phyloP scores from a whole-genome alignment of 2,888 invertebrate genomes.

The Pammene aurita region DNA sequence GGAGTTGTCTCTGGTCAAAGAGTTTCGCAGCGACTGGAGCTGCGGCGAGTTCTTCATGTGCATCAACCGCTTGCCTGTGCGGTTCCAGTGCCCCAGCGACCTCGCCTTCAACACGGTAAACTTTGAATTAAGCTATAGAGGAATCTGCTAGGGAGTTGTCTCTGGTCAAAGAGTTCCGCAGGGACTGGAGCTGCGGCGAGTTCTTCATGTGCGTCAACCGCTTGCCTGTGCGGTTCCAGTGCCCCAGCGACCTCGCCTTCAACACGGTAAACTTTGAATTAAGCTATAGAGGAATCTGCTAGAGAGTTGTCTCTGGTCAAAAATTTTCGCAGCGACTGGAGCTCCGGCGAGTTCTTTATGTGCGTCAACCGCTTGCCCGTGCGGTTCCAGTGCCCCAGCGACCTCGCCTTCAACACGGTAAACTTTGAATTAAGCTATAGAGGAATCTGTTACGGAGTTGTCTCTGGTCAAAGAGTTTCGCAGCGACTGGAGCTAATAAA shows the following conservation, averaged over 20 bases:
- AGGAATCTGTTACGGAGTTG: no score
- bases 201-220: slow-evolving; percentile 86
- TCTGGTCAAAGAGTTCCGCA: no score
- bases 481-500: no score
- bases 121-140: neutral
- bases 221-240: slow-evolving; percentile 84
- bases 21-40: slow-evolving; percentile 80
- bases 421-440: slow-evolving; percentile 31
- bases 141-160: no score
- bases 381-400: slow-evolving; percentile 85
- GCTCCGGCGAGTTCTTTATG: slow-evolving; percentile 82
- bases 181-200: slow-evolving; percentile 69
- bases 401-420: slow-evolving; percentile 85
- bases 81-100: slow-evolving; percentile 85
- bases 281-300: no score
- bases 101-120: slow-evolving; percentile 84
- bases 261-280: slow-evolving; percentile 75
- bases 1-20: no score
- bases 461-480: no score
- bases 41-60: slow-evolving; percentile 85
- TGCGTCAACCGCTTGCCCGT: slow-evolving; percentile 84
- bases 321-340: slow-evolving; percentile 82
- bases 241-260: slow-evolving; percentile 85
- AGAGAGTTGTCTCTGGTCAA: no score
- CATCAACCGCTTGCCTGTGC: slow-evolving; percentile 81